A percentile compares a stretch with the other conserved stretches of the same genome.
Conservation (phyloP, 1,140 invertebrate species). For the Theocolax elegans region DNA sequence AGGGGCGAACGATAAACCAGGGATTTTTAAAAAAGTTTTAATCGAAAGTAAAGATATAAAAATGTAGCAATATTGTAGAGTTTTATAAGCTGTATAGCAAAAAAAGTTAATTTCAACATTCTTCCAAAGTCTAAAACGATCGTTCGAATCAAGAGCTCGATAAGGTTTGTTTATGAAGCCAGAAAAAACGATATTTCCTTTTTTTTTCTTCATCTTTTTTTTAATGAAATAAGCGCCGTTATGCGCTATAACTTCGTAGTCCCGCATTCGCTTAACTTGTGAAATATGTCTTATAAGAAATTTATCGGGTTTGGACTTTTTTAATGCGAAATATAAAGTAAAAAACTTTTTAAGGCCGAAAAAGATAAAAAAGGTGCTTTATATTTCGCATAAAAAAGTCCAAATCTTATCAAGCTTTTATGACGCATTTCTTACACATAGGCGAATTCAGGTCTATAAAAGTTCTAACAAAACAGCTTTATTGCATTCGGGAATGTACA, state of each 20-base stretch:
- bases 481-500: constrained; percentile 6
- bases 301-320: constrained; percentile 21
- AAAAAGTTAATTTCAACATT: background rate
- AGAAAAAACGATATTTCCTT: background rate
- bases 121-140: background rate
- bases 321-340: constrained; percentile 21
- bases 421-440: constrained; percentile 21
- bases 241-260: constrained; percentile 14
- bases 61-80: background rate
- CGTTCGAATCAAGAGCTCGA: background rate
- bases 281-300: constrained; percentile 23
- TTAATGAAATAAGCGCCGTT: constrained; percentile 20
- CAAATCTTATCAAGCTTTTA: constrained; percentile 30
- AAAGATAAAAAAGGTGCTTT: constrained; percentile 24
- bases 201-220: constrained; percentile 1
- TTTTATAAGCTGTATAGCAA: background rate
- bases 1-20: background rate
- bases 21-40: background rate
- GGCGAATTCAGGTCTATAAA: constrained; percentile 25
- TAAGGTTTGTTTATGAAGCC: background rate
- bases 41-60: constrained; percentile 4
- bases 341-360: constrained; percentile 9
- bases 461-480: constrained; percentile 31
- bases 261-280: background rate
- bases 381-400: constrained; percentile 29